A percentile compares a stretch with the other conserved stretches of the same genome.
Evolutionary conservation across 2,113 vertebrate species (phyloP).

Genomic region (Perognathus longimembris): DNA sequence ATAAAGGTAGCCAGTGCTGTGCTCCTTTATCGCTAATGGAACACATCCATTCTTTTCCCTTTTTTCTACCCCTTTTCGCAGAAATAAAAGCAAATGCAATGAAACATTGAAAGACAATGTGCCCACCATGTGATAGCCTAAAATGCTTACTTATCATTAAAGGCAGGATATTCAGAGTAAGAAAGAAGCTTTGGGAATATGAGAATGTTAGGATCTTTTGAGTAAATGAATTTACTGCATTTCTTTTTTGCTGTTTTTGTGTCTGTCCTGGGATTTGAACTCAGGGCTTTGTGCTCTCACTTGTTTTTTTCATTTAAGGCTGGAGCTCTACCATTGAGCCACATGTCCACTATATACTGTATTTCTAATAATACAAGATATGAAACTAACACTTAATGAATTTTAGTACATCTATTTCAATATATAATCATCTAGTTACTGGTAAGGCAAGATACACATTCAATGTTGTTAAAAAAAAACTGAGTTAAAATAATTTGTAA

Average conservation of each 20-base stretch:
- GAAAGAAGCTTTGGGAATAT: constrained; percentile 12
- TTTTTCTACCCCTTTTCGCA: constrained; percentile 10
- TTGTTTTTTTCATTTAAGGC: no score
- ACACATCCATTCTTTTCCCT: neutral
- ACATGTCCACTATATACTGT: neutral
- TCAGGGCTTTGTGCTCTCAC: no score
- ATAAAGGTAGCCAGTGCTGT: neutral
- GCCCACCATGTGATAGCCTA: neutral
- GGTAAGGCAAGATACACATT: neutral
- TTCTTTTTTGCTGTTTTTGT: no score
- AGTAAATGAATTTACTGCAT: no score
- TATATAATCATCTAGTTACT: neutral
- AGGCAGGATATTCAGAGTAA: constrained; percentile 3
- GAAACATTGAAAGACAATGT: constrained; percentile 54
- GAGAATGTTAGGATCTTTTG: constrained; percentile 17
- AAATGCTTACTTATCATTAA: constrained; percentile 52
- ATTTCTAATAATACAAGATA: neutral
- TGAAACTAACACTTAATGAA: neutral
- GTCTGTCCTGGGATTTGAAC: no score
- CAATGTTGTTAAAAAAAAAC: neutral
- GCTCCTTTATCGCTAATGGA: constrained; percentile 10
- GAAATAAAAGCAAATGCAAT: constrained; percentile 54
- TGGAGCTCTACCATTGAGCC: no score
- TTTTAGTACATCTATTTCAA: neutral
- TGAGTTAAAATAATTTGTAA: neutral